Conservation (phyloP, 2,888 invertebrate species). For the Sylvicola cinctus region DNA sequence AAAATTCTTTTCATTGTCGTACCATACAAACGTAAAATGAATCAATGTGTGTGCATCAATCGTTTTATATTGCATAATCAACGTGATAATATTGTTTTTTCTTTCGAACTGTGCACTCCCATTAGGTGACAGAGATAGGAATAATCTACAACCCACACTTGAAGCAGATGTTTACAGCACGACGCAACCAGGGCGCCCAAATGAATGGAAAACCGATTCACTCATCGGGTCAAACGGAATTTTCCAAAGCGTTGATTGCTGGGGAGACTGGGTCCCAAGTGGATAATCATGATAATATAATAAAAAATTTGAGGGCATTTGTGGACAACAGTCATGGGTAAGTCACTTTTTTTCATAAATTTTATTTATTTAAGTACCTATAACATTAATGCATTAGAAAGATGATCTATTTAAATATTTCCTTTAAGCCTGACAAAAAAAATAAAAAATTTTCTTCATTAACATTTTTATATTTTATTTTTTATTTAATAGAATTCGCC, state of each 20-base stretch:
- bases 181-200: conserved; percentile 70
- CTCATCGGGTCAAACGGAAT: conserved; percentile 45
- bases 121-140: conserved; percentile 40
- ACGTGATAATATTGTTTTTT: too few species aligned
- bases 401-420: too few species aligned
- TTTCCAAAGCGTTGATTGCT: conserved; percentile 49
- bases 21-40: too few species aligned
- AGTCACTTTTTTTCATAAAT: background rate
- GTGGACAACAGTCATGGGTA: conserved; percentile 53
- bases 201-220: conserved; percentile 57
- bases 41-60: too few species aligned
- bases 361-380: too few species aligned
- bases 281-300: conserved; percentile 40
- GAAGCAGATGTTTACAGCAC: conserved; percentile 72
- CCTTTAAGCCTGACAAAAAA: too few species aligned
- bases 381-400: too few species aligned
- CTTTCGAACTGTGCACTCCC: too few species aligned
- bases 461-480: background rate
- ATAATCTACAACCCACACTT: conserved; percentile 83
- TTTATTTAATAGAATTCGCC: conserved; percentile 38
- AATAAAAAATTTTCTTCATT: too few species aligned
- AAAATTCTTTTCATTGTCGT: too few species aligned
- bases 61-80: too few species aligned
- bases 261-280: conserved; percentile 62
- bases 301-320: conserved; percentile 45